Conservation (phyloP, 1,140 invertebrate genomes). For the Zaprionus ornatus region DNA sequence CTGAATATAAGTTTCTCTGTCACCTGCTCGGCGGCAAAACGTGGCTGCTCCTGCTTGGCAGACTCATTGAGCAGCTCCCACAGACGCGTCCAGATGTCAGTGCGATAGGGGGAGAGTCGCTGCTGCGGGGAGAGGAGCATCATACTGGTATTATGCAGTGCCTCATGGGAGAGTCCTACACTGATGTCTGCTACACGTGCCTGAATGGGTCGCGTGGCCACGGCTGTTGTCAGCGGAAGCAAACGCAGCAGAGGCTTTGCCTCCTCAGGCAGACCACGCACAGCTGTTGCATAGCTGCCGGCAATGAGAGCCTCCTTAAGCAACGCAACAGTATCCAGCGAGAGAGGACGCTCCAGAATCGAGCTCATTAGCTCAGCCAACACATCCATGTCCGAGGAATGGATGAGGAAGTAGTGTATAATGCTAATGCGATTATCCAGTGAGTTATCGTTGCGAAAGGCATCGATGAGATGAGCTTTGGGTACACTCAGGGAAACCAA, state of each 20-base stretch:
- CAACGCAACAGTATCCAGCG: constrained; percentile 83
- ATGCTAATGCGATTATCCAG: constrained; percentile 90
- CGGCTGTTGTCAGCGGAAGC: constrained; percentile 88
- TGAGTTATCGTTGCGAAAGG: constrained; percentile 87
- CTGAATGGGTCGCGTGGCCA: constrained; percentile 76
- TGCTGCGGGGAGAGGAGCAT: constrained; percentile 93
- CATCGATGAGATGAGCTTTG: constrained; percentile 87
- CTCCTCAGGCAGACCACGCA: constrained; percentile 89
- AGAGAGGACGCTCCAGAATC: constrained; percentile 78
- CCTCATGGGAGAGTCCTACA: constrained; percentile 86
- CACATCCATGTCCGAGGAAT: constrained; percentile 88
- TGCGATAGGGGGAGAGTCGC: constrained; percentile 90
- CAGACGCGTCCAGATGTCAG: constrained; percentile 92
- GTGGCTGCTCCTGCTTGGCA: constrained; percentile 85
- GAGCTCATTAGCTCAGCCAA: constrained; percentile 85
- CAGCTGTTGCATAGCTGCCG: constrained; percentile 88
- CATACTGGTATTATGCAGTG: constrained; percentile 91
- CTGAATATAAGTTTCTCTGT: constrained; percentile 90
- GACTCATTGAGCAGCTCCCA: constrained; percentile 88
- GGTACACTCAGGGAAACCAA: constrained; percentile 87
- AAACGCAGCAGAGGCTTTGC: constrained; percentile 87
- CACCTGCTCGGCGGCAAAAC: constrained; percentile 89
- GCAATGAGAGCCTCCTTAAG: constrained; percentile 92
- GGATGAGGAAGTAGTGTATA: constrained; percentile 91
- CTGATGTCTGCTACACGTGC: constrained; percentile 73